Evolutionary conservation across 92 coral and sea anemone genomes (phyloP), one percentile per base, ranked within the genome.

Genomic region (Porites lobata): DNA sequence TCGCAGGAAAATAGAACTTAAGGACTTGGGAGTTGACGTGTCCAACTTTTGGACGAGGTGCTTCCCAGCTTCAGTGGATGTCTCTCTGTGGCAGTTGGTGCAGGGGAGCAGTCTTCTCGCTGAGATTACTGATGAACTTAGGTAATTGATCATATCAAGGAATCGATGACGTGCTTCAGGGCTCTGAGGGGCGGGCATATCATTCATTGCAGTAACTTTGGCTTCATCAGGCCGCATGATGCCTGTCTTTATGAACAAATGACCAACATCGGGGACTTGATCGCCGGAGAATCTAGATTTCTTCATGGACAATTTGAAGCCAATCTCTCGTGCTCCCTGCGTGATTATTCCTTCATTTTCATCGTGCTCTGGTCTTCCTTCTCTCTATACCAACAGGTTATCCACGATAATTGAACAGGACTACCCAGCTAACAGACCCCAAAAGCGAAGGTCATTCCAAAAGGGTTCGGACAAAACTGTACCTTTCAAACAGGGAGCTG

Each of bases 231-330:
- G 56, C 17, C 47, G 5, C 5, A n/a, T 88, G 6, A 72, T 59
- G 17, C 86, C 91, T 18, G 53, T 78, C 50, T 87, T 87, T 9
- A 86, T 79, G 74, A 79, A 88, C 57, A 11, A 47, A 62, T 88
- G 87, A 8, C 91, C 83, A 61, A 88, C 78, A 50, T 80, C 73
- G 21, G 91, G 62, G 9, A 81, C 87, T 63, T 84, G 76, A 15
- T 88, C 69, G 12, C 64, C 62, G n/a, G 87, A 83, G 26, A 81
- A 82, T 71, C 82, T 88, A 82, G 88, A 80, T 77, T 88, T 88
- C 87, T 63, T 65, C 58, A 62, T 29, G 2, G 32, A 21, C 47
- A 89, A 57, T 54, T 89, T 83, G 21, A 77, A 58, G 50, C 59
- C 58, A 52, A 89, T 38, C 14, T 83, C 85, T 63, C 83, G 84